Evolutionary conservation across 1,140 invertebrate species (phyloP), one percentile per base, ranked within the genome.

Genomic region (Ephestia elutella): DNA sequence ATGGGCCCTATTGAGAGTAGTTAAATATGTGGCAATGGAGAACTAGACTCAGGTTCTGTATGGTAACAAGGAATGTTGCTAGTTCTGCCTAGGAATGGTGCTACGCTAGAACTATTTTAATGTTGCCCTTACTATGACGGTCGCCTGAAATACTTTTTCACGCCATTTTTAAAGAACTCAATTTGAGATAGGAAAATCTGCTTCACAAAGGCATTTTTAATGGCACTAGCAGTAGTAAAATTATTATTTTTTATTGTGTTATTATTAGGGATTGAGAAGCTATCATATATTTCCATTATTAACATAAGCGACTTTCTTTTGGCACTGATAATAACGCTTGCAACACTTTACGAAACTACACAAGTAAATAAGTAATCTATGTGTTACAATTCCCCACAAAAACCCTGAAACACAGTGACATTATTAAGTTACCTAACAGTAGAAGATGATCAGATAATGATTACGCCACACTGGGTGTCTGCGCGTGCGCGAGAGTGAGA

Each of bases 401-500:
- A 44, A 44, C 38, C 38, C 38, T 44, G 38, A 44, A 44, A 44
- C 38, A n/a, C 32, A 38, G 32, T 38, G 13, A 38, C 32, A 38
- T 38, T 11, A 38, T 32, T 44, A 44, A 44, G n/a, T 44, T 15
- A 44, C 38, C 38, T 44, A n/a, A 44, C 38, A 15, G 13, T 15
- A 7, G 13, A 44, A 44, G 38, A 44, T 32, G 11, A 32, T 44
- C 38, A 44, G 38, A 44, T 44, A 44, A 44, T 44, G 38, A 44
- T 44, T 44, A 44, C 38, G 10, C n/a, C 38, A 44, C 13, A 28
- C 49, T 25, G 50, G 19, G 21, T 53, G 50, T 53, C 18, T 20
- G 21, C 50, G 21, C 58, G 50, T 48, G 59, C 15, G 48, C 60
- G 58, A 54, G 59, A 49, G 65, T 62, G 55, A 21, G 71, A 70